Evolutionary conservation across 2,113 vertebrate species (phyloP).

Genomic region (Suricata suricatta): DNA sequence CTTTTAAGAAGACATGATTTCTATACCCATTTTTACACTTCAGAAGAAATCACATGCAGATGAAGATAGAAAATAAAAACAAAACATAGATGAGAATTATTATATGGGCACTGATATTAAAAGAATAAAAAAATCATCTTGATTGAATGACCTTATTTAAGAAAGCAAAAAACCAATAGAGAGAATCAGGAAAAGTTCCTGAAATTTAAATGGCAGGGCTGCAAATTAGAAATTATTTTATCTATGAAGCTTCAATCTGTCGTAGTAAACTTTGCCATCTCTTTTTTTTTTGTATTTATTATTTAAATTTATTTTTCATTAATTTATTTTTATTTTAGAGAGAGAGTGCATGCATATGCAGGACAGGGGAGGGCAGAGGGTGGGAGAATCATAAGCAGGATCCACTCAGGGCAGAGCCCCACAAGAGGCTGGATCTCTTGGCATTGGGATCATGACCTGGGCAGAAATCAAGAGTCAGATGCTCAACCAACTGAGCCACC

Average conservation of each 20-base stretch:
- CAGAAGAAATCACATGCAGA: not conserved
- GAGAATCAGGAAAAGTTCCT: not conserved
- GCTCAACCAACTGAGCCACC: no score
- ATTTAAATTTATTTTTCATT: no score
- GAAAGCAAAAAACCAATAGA: not conserved
- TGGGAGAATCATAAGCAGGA: no score
- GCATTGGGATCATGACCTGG: no score
- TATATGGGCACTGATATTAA: not conserved
- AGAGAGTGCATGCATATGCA: no score
- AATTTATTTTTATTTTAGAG: no score
- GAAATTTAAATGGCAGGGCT: not conserved
- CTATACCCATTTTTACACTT: not conserved
- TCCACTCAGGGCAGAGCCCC: no score
- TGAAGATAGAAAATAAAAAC: slow-evolving; percentile 20
- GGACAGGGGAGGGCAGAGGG: no score
- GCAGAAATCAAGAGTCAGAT: no score
- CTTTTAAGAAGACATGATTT: not conserved
- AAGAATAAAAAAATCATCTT: not conserved
- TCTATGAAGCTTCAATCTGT: not conserved
- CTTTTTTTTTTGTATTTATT: not conserved
- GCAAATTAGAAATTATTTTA: not conserved
- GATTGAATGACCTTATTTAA: not conserved
- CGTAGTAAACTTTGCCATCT: not conserved
- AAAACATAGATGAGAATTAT: not conserved
- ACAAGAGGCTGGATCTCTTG: no score